These are phyloP conservation scores for Apoda limacodes DNA, from an alignment of 2,888 invertebrate species.

Conservation along the genomic window DNA sequence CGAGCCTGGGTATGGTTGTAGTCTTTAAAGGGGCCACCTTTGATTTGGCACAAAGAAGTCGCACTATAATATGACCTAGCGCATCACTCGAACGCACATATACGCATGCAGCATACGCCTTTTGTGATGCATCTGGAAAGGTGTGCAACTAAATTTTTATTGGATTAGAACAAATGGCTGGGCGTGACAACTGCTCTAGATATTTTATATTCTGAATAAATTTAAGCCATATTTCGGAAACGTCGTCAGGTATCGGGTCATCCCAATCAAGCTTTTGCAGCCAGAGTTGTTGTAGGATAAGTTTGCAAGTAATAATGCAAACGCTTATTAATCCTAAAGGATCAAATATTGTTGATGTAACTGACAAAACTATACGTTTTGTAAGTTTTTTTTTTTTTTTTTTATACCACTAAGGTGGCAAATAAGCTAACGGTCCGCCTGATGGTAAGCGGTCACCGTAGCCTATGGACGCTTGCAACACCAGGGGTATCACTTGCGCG, in stretches of 20 bases:
- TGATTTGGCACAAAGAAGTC: constrained; percentile 9
- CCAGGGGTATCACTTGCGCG: too few relatives aligned
- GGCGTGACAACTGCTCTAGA: constrained; percentile 3
- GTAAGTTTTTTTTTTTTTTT: too few relatives aligned
- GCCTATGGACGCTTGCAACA: too few relatives aligned
- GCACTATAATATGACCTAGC: constrained; percentile 5
- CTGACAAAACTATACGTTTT: too few relatives aligned
- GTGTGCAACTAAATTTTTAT: constrained; percentile 1
- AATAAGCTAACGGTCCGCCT: too few relatives aligned
- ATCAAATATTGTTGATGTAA: too few relatives aligned
- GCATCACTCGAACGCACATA: neutral
- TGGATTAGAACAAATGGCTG: constrained; percentile 1
- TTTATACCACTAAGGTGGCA: too few relatives aligned
- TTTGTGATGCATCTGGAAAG: constrained; percentile 5
- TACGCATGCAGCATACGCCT: too few relatives aligned
- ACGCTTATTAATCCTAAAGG: too few relatives aligned
- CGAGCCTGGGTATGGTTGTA: constrained; percentile 4
- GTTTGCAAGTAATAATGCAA: too few relatives aligned
- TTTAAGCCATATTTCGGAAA: constrained; percentile 1
- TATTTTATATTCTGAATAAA: constrained; percentile 1
- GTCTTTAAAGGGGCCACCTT: constrained; percentile 9
- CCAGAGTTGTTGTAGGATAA: too few relatives aligned
- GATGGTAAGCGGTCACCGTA: too few relatives aligned
- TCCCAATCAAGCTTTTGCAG: constrained; percentile 9
- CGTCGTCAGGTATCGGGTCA: constrained; percentile 6